Evolutionary conservation across 2,113 vertebrate genomes (phyloP), one percentile per base, ranked within the genome.

Genomic region (Taurulus bubalis): DNA sequence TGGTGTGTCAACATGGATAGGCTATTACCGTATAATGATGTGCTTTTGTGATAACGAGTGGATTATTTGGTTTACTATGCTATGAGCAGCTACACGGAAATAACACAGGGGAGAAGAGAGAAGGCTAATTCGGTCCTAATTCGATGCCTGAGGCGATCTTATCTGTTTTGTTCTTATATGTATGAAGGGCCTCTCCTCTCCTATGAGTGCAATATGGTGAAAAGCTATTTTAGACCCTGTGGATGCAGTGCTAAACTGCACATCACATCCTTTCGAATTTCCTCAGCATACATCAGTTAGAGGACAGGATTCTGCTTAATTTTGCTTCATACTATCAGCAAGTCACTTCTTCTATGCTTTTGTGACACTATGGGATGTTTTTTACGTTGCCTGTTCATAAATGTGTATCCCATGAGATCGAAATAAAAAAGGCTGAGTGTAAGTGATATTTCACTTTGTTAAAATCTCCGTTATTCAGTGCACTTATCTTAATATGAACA

Each of bases 51-150:
- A 91, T 92, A 92, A 90, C 49, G 49, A 92, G 59, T 88, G 83
- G 88, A 91, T 90, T 92, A 92, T 92, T 91, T 89, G 90, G 91
- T 85, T 93, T 90, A 86, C 84, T 71, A 67, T 86, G 90, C 79
- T 87, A 87, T 80, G 89, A 90, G 85, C 79, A 71, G 89, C 89
- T 91, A 83, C 86, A 82, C 84, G 73, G 87, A 88, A 88, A 89
- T 89, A 89, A 88, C 80, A 84, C 12, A 60, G 59, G 70, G 78
- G 75, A 77, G 71, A 66, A 34, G 38, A 77, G 82, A 79, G 66
- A 74, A 85, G 63, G 86, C 74, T 90, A 86, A 91, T 93, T 90
- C 55, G 18, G 77, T 85, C 86, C 90, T 86, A 88, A 90, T 90
- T 90, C 65, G 42, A 62, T 67, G 88, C 91, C 85, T 20, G 38